phyloP scores from a whole-genome alignment of 1,140 invertebrate species.

The Formica exsecta region DNA sequence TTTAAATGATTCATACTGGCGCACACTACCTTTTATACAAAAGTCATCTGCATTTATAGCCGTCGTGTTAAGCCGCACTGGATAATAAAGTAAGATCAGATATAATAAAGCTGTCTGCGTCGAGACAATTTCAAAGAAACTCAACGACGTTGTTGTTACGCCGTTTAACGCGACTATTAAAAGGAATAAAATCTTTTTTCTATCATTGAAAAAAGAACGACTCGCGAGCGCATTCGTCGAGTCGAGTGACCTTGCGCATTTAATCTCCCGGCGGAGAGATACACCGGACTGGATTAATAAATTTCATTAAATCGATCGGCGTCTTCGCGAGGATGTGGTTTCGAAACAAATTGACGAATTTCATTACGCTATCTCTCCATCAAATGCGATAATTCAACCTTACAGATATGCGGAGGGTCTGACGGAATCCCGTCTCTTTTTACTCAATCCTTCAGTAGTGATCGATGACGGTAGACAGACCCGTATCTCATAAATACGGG shows the following conservation, averaged over 20 bases:
- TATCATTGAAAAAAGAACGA: not conserved
- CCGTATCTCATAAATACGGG: not conserved
- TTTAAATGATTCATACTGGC: constrained; percentile 2
- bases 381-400: constrained; percentile 3
- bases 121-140: constrained; percentile 13
- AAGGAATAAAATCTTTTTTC: not conserved
- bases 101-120: constrained; percentile 34
- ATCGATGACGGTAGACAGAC: not conserved
- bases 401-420: not conserved
- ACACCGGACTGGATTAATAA: not conserved
- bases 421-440: constrained; percentile 12
- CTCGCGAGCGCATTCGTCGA: not conserved
- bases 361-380: constrained; percentile 19
- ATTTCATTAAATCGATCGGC: constrained; percentile 35
- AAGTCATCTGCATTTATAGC: not conserved
- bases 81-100: constrained; percentile 42
- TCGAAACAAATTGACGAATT: constrained; percentile 42
- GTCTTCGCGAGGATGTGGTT: not conserved
- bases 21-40: not conserved
- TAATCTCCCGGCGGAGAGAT: not conserved
- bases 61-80: not conserved
- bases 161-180: constrained; percentile 36
- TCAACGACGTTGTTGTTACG: constrained; percentile 18
- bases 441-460: not conserved
- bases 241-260: constrained; percentile 3